Conservation (phyloP, 2,113 vertebrate genomes). For the Saccopteryx bilineata region DNA sequence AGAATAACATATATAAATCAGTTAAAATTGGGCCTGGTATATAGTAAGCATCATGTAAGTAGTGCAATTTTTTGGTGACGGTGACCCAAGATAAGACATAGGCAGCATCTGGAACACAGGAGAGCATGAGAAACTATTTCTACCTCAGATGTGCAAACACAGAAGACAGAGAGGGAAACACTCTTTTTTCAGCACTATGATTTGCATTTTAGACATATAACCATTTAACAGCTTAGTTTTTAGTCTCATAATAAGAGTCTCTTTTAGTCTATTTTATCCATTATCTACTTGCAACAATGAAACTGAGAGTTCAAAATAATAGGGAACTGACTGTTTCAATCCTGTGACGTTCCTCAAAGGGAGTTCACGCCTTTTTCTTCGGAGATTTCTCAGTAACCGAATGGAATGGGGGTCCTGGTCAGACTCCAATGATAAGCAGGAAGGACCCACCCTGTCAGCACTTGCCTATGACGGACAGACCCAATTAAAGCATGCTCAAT, state of each 20-base stretch:
- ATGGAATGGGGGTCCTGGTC: neutral
- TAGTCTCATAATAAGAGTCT: neutral
- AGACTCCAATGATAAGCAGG: neutral
- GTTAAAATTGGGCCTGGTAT: neutral
- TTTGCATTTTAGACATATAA: conserved; percentile 14
- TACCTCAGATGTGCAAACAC: neutral
- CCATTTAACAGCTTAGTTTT: neutral
- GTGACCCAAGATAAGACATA: neutral
- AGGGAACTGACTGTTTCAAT: conserved; percentile 69
- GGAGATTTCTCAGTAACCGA: neutral
- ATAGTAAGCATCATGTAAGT: neutral
- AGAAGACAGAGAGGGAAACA: neutral
- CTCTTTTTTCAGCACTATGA: neutral
- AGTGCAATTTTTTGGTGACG: neutral
- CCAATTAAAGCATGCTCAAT: neutral
- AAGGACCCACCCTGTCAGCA: neutral
- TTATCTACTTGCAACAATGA: conserved; percentile 19
- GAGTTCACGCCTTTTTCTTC: neutral
- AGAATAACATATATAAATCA: neutral
- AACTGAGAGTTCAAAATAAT: neutral
- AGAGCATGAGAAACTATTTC: neutral
- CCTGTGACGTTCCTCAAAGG: neutral
- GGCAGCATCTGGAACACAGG: neutral
- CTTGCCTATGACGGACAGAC: too few species aligned
- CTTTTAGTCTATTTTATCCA: neutral